phyloP scores from a whole-genome alignment of 1,140 invertebrate genomes.

The Marisa cornuarietis region DNA sequence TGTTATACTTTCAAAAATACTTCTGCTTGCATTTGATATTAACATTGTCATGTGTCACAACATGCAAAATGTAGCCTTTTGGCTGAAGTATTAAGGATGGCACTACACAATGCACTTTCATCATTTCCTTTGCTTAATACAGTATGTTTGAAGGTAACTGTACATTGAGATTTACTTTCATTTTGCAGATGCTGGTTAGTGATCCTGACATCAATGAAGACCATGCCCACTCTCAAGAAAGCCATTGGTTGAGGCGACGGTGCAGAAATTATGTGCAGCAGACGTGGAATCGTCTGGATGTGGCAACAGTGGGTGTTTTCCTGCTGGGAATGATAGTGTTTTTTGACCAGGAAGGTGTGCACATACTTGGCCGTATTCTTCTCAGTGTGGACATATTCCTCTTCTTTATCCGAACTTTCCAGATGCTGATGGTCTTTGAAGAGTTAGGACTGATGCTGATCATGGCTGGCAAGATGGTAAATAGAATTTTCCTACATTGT shows the following conservation, averaged over 20 bases:
- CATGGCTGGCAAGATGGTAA: slow-evolving; percentile 68
- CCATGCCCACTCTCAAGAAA: background rate
- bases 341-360: slow-evolving; percentile 37
- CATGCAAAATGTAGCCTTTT: no score
- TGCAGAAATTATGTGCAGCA: slow-evolving; percentile 54
- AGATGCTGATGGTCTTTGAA: slow-evolving; percentile 61
- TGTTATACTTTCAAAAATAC: no score
- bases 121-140: background rate
- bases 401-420: slow-evolving; percentile 59
- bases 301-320: slow-evolving; percentile 57
- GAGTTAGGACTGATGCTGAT: slow-evolving; percentile 68
- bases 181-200: slow-evolving; percentile 30
- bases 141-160: background rate
- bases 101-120: background rate
- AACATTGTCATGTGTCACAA: no score
- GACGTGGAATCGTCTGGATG: slow-evolving; percentile 61
- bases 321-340: slow-evolving; percentile 51
- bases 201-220: background rate
- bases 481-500: slow-evolving; percentile 11
- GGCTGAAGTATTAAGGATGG: no score
- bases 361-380: slow-evolving; percentile 50
- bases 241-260: slow-evolving; percentile 32
- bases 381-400: slow-evolving; percentile 54
- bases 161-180: slow-evolving; percentile 25
- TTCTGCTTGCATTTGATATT: no score